Conservation (phyloP, 2,888 invertebrate species). For the Pachymerium ferrugineum region DNA sequence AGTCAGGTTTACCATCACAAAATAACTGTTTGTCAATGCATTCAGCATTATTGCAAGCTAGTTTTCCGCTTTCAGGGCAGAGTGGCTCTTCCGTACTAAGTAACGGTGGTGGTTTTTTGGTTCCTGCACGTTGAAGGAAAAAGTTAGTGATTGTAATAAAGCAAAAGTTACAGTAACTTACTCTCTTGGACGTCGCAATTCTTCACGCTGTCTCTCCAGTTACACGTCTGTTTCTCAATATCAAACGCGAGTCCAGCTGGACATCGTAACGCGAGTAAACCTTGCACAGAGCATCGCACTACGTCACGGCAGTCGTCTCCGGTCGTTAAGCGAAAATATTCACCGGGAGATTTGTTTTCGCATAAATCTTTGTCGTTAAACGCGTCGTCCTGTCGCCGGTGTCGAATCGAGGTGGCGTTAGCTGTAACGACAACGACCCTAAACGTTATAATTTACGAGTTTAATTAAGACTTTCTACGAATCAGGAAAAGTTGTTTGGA, state of each 20-base stretch:
- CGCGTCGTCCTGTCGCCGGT: slow-evolving; percentile 33
- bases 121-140: slow-evolving; percentile 11
- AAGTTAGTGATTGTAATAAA: not conserved
- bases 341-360: slow-evolving; percentile 90
- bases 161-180: slow-evolving; percentile 49
- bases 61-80: slow-evolving; percentile 52
- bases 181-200: slow-evolving; percentile 87
- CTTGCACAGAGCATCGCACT: slow-evolving; percentile 75
- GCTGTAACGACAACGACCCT: not conserved
- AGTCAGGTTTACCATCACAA: slow-evolving; percentile 42
- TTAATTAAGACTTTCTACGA: not conserved
- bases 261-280: slow-evolving; percentile 86
- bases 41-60: slow-evolving; percentile 42
- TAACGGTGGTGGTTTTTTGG: slow-evolving; percentile 73
- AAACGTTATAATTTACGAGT: not conserved
- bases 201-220: slow-evolving; percentile 89
- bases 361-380: slow-evolving; percentile 71
- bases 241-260: slow-evolving; percentile 88
- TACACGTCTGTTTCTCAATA: slow-evolving; percentile 90
- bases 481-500: not conserved
- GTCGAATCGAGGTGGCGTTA: not conserved
- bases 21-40: slow-evolving; percentile 42
- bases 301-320: slow-evolving; percentile 91
- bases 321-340: slow-evolving; percentile 86
- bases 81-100: slow-evolving; percentile 84